Evolutionary conservation across 2,113 vertebrate genomes (phyloP), one percentile per base, ranked within the genome.

Genomic region (Passerina amoena): DNA sequence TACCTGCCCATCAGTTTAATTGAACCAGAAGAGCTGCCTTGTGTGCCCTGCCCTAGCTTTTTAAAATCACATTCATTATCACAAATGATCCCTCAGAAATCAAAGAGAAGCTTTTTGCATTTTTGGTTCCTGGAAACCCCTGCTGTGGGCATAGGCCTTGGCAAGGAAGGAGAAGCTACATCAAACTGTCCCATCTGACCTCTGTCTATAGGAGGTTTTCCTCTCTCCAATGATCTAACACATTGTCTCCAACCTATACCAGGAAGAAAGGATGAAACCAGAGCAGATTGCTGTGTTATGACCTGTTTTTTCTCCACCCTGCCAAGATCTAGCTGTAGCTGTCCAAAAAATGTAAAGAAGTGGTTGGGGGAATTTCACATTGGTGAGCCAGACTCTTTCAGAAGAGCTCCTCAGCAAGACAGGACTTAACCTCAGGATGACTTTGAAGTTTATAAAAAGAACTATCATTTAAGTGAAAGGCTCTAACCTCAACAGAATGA

Each of bases 371-470:
- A 93, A 93, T 92, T 95, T 97, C 91, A 86, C 88, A 88, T 90
- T 87, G 90, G 90, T 91, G 95, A 96, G 88, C 92, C 88, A 95
- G 91, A 50, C 65, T 93, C 54, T 88, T 91, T 93, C 83, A 86
- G 68, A 92, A 90, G 57, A 60, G 94, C 84, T 94, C 72, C 93
- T 96, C 90, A 71, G 88, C 63, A 80, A 95, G 92, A 96, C 95
- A 96, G 94, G 79, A 82, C 76, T 92, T 96, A 92, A 97, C 97
- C 97, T 97, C 97, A 2, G 94, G 92, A 96, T 66, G 94, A 97
- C 96, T 97, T 95, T 96, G 95, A 97, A 96, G 95, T 96, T 97
- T 97, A 97, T 97, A 97, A 97, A 97, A 97, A 97, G 97, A 97
- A 96, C 96, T 54, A 40, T 96, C 96, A 94, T 94, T 96, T 96